Conservation (phyloP, 2,797 vertebrate genomes). For the Lerista edwardsae region DNA sequence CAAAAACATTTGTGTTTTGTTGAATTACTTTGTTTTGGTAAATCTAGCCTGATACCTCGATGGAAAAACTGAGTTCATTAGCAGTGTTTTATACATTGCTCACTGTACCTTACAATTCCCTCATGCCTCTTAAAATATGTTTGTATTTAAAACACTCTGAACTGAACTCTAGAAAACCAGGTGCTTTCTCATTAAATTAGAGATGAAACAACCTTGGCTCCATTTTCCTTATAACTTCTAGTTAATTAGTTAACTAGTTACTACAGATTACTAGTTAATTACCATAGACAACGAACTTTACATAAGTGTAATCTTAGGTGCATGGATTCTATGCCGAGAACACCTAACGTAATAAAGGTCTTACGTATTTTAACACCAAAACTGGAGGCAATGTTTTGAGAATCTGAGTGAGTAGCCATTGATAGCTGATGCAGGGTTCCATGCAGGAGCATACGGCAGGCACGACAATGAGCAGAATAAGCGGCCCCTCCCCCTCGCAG, state of each 20-base stretch:
- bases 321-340: not conserved
- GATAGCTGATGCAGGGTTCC: not conserved
- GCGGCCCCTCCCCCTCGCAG: too few relatives aligned
- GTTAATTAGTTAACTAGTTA: not conserved
- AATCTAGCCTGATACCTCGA: conserved; percentile 20
- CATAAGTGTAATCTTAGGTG: not conserved
- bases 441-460: too few relatives aligned
- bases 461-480: too few relatives aligned
- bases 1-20: conserved; percentile 11
- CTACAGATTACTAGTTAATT: not conserved
- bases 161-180: conserved; percentile 35
- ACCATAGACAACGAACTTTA: not conserved
- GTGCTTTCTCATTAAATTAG: conserved; percentile 23
- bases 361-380: not conserved
- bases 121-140: conserved; percentile 32
- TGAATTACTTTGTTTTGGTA: conserved; percentile 38
- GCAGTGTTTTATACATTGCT: conserved; percentile 10
- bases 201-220: conserved; percentile 2
- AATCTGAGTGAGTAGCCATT: not conserved
- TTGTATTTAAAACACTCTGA: conserved; percentile 45
- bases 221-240: conserved; percentile 29
- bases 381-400: not conserved
- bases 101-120: conserved; percentile 42
- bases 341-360: not conserved
- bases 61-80: conserved; percentile 34